Conservation (phyloP, 2,888 invertebrate species). For the Anaspis maculata region DNA sequence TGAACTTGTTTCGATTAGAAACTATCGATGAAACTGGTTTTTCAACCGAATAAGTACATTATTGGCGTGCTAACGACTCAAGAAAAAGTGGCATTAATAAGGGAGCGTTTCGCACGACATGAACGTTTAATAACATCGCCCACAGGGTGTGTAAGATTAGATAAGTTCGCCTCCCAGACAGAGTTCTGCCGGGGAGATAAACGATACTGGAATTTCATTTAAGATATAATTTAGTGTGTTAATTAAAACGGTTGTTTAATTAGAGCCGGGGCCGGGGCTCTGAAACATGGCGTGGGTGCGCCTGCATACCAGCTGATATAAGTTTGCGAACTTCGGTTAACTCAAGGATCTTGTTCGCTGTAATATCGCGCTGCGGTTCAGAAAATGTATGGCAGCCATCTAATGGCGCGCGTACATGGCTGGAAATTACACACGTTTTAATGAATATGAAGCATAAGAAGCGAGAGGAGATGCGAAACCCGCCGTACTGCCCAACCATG, state of each 20-base stretch:
- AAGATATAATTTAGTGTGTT: constrained; percentile 45
- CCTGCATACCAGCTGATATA: constrained; percentile 39
- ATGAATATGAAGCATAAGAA: no score
- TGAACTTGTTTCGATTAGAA: no score
- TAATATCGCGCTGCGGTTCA: constrained; percentile 29
- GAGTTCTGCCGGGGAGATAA: constrained; percentile 31
- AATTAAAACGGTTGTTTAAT: constrained; percentile 48
- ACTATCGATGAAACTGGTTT: no score
- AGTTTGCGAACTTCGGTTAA: constrained; percentile 38
- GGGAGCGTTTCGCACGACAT: constrained; percentile 7
- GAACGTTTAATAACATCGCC: constrained; percentile 17
- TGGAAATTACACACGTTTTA: no score
- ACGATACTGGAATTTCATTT: constrained; percentile 44
- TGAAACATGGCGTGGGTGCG: constrained; percentile 37
- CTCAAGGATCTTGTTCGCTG: constrained; percentile 31
- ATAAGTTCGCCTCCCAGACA: constrained; percentile 18
- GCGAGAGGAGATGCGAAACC: no score
- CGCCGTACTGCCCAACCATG: no score
- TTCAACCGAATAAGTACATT: no score
- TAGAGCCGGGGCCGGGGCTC: constrained; percentile 39
- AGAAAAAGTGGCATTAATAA: no score
- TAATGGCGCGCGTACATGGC: constrained; percentile 19
- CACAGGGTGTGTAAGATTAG: constrained; percentile 19
- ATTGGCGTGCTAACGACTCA: no score
- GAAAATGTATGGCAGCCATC: constrained; percentile 24